Base-by-base conservation (phyloP, 1,140 invertebrate species). In the Wasmannia auropunctata region DNA sequence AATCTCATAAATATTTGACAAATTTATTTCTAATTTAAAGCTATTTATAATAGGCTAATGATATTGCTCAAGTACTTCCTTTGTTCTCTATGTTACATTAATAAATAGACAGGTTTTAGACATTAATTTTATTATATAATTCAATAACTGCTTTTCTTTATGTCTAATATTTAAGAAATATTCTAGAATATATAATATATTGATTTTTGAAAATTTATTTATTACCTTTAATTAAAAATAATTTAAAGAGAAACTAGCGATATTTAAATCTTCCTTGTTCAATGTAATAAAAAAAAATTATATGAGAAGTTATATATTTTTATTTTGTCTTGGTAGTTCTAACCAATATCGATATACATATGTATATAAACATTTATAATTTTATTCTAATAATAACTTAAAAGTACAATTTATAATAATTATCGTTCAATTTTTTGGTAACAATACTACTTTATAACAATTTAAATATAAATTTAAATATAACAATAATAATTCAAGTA, bases 121-220 rank as follows among this genome's bases (percentile, higher is more conserved):
- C 14, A 79, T 80, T 40, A 54, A 37, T 80, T 56, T 31, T 69
- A 40, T 67, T 54, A 14, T 69, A 40, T 37, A 65, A 4, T 16
- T 46, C 5, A 54, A 28, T 11, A 25, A 49, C 3, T 43, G 19
- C 16, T 46, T 0, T 62, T 46, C n/a, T 11, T 46, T 6, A 3
- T 63, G 11, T 65, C 34, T 6, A 67, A 65, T 5, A 37, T 65
- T 37, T 40, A 37, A 65, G 14, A 6, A 40, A 40, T 14, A 76
- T 3, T 62, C 31, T 10, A 22, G 2, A 7, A 79, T 43, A 10
- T 19, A 54, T 16, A 2, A 43, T 25, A n/a, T n/a, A n/a, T n/a
- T n/a, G 14, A 40, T 19, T 22, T 67, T 25, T 25, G 3, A 43
- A 19, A 56, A 80, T 40, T 69, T 37, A 80, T 31, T 51, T 40